Percentiles rank a stretch among this genome's conserved stretches.
Evolutionary conservation across 2,888 invertebrate genomes (phyloP).

Genomic region (Sphinx pinastri): DNA sequence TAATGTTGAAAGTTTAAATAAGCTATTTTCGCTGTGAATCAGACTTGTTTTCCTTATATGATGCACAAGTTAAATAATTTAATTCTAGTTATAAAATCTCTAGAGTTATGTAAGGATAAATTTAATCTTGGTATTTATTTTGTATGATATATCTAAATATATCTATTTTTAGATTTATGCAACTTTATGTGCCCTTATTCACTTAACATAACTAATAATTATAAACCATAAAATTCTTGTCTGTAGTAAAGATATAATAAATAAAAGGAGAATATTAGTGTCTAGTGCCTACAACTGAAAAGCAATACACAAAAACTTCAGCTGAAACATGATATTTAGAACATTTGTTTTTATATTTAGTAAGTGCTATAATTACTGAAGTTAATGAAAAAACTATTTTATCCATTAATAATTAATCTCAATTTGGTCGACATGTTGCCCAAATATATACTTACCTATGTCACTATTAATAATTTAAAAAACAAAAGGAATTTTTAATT

Average conservation of each 20-base stretch:
- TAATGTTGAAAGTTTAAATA: conserved; percentile 51
- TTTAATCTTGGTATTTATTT: neutral
- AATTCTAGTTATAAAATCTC: neutral
- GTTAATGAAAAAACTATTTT: too few relatives aligned
- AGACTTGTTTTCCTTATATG: conserved; percentile 31
- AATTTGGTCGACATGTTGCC: too few relatives aligned
- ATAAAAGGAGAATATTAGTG: too few relatives aligned
- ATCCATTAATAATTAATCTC: too few relatives aligned
- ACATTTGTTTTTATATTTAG: too few relatives aligned
- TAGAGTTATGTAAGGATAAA: neutral
- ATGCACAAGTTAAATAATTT: neutral
- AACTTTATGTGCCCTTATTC: too few relatives aligned
- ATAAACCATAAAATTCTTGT: too few relatives aligned
- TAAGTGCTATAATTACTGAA: too few relatives aligned
- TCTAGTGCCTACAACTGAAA: too few relatives aligned
- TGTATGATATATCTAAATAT: neutral
- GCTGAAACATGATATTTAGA: too few relatives aligned
- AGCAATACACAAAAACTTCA: too few relatives aligned
- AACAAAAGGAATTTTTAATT: neutral
- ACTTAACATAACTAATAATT: neutral
- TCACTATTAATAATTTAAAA: neutral
- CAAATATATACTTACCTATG: neutral
- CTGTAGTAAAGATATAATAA: too few relatives aligned
- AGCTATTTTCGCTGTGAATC: conserved; percentile 46
- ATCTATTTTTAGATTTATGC: neutral